phyloP scores from a whole-genome alignment of 35 echinoderm and acorn worm genomes.

The Chiridota heheva region DNA sequence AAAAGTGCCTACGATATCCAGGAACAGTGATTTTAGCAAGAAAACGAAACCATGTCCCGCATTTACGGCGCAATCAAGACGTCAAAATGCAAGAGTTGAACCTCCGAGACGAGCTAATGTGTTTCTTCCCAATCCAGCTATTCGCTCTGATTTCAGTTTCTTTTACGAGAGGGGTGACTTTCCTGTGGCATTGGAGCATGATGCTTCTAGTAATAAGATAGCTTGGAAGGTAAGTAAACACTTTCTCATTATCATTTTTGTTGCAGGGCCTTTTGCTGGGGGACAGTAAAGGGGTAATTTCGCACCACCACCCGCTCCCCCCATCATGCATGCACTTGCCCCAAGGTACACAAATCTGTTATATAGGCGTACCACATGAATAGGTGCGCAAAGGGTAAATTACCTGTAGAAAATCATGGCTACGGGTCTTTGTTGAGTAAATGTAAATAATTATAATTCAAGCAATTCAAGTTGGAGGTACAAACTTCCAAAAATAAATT shows the following conservation, averaged over 20 bases:
- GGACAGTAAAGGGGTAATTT: neutral
- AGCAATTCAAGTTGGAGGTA: no score
- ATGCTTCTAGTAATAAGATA: constrained; percentile 71
- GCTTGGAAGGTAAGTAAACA: constrained; percentile 82
- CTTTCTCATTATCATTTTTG: neutral
- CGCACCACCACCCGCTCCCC: neutral
- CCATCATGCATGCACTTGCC: neutral
- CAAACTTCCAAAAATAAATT: no score
- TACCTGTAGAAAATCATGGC: no score
- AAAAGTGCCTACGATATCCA: neutral
- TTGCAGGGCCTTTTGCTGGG: neutral
- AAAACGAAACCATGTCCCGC: constrained; percentile 6
- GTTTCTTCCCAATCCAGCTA: constrained; percentile 42
- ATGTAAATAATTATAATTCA: no score
- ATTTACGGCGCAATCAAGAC: constrained; percentile 26
- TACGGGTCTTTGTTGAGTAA: no score
- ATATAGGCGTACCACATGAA: no score
- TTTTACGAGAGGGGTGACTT: constrained; percentile 90
- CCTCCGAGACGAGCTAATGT: constrained; percentile 61
- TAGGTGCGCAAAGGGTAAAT: no score
- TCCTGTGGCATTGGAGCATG: constrained; percentile 75
- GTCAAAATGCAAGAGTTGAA: constrained; percentile 29
- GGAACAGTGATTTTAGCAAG: neutral
- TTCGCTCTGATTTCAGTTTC: constrained; percentile 67
- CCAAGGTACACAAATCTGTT: no score